Evolutionary conservation across 2,888 invertebrate genomes (phyloP).

Genomic region (Drosophila pseudotalamancana): DNA sequence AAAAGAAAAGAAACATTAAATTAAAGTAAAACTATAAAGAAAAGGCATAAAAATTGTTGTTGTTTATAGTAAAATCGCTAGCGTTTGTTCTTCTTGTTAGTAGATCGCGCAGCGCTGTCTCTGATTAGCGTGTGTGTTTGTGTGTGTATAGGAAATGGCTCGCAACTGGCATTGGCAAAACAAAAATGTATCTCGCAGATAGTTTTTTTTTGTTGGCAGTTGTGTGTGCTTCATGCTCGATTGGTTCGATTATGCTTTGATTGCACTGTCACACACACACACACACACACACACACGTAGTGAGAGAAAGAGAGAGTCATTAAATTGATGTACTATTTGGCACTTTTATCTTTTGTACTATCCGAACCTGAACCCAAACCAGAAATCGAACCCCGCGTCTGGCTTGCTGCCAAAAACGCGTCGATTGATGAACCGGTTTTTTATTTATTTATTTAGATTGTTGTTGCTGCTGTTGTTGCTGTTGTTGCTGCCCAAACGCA

Average conservation of each 20-base stretch:
- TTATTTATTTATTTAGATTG: neutral
- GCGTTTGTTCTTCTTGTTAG: constrained; percentile 27
- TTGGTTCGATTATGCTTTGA: constrained; percentile 69
- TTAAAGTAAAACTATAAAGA: constrained; percentile 4
- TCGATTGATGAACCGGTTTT: constrained; percentile 45
- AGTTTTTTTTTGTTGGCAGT: constrained; percentile 12
- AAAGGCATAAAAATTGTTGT: constrained; percentile 43
- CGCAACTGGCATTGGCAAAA: constrained; percentile 30
- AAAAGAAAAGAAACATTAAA: constrained; percentile 2
- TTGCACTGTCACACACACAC: constrained; percentile 46
- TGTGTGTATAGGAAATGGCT: constrained; percentile 49
- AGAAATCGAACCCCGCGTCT: constrained; percentile 1
- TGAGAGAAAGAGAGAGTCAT: constrained; percentile 25
- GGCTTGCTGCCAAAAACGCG: constrained; percentile 28
- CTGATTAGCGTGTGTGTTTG: constrained; percentile 23
- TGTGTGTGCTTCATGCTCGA: constrained; percentile 62
- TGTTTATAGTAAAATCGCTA: constrained; percentile 39
- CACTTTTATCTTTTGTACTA: constrained; percentile 60
- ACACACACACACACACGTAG: constrained; percentile 6
- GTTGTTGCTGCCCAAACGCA: constrained; percentile 7
- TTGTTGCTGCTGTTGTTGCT: constrained; percentile 6
- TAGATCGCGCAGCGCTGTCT: constrained; percentile 40
- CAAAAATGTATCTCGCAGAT: constrained; percentile 51
- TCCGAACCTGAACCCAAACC: constrained; percentile 10
- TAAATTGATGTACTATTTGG: constrained; percentile 55